A percentile compares a stretch with the other conserved stretches of the same genome.
Conservation (phyloP, 2,113 vertebrate species). For the Odocoileus virginianus region DNA sequence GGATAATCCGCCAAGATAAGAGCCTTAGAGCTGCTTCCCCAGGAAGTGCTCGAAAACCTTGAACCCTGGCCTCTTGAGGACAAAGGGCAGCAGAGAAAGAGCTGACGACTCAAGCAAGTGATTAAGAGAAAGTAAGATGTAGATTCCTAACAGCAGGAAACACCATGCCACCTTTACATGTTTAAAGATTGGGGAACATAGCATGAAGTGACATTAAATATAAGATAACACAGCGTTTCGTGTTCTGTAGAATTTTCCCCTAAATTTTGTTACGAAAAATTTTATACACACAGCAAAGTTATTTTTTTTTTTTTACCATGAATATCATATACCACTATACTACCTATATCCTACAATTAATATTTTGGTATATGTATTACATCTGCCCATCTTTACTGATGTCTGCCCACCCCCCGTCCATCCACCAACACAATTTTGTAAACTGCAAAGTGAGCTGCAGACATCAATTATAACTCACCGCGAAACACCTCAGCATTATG, state of each 20-base stretch:
- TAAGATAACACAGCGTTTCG: background rate
- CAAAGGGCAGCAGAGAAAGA: background rate
- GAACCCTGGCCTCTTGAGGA: conserved; percentile 4
- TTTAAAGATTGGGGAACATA: background rate
- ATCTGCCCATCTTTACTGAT: background rate
- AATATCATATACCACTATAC: background rate
- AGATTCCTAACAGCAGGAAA: background rate
- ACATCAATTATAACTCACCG: background rate
- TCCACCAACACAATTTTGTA: background rate
- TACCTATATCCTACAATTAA: background rate
- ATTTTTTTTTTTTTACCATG: background rate
- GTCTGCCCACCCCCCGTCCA: background rate
- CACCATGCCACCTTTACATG: background rate
- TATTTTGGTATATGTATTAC: background rate
- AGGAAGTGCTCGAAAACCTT: conserved; percentile 40
- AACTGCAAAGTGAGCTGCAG: background rate
- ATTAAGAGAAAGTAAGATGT: background rate
- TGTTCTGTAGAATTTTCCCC: background rate
- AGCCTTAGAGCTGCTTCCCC: background rate
- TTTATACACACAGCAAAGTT: background rate
- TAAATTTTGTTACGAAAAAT: background rate
- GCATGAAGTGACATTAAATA: background rate
- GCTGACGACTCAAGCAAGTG: background rate
- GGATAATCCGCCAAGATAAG: background rate
- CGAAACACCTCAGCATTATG: background rate